Evolutionary conservation across 2,113 vertebrate genomes (phyloP).

Genomic region (Onychorhynchus coronatus): DNA sequence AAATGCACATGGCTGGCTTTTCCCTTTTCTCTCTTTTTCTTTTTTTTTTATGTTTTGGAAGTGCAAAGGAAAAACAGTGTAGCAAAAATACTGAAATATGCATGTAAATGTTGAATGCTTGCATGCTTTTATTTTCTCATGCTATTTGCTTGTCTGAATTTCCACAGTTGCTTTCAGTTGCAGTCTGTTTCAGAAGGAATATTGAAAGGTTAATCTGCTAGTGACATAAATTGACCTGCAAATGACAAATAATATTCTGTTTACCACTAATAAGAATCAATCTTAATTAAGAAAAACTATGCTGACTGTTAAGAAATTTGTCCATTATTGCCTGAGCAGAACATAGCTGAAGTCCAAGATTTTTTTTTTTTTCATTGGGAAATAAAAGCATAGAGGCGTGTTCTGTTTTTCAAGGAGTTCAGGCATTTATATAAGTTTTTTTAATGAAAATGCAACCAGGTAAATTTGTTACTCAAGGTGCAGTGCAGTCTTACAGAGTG

Average conservation of each 20-base stretch:
- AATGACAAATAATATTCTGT: conserved; percentile 26
- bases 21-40: neutral
- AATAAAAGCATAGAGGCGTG: neutral
- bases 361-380: neutral
- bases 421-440: neutral
- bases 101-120: neutral
- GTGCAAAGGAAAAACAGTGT: neutral
- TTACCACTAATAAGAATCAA: conserved; percentile 5
- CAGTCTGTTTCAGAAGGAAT: neutral
- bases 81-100: neutral
- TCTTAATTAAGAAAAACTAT: neutral
- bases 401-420: neutral
- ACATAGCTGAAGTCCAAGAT: neutral
- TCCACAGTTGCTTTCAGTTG: neutral
- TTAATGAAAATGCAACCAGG: neutral
- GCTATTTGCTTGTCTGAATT: neutral
- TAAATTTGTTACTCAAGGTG: neutral
- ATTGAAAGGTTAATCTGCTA: neutral
- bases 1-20: neutral
- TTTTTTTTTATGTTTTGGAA: neutral
- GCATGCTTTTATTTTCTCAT: neutral
- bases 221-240: neutral
- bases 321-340: neutral
- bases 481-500: neutral
- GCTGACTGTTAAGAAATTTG: conserved; percentile 16